Evolutionary conservation across 2,888 invertebrate species (phyloP).

Genomic region (Ophioninae sp.): DNA sequence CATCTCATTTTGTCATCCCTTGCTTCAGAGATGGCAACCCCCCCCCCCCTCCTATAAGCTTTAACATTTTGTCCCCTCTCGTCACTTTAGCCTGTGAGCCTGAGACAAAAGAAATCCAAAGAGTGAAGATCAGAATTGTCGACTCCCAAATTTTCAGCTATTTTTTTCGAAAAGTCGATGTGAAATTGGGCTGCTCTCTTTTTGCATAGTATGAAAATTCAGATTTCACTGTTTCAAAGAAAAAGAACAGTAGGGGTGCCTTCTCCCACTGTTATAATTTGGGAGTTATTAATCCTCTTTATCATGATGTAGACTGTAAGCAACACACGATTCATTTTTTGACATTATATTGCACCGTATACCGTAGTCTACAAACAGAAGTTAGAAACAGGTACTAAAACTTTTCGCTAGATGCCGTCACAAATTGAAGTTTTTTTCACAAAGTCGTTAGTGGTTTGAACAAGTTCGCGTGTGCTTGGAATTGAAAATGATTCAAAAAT

Average conservation of each 20-base stretch:
- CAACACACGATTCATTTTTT: too few relatives aligned
- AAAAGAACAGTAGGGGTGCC: not conserved
- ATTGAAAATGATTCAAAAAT: too few relatives aligned
- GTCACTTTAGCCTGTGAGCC: slow-evolving; percentile 51
- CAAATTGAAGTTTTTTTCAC: too few relatives aligned
- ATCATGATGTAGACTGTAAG: too few relatives aligned
- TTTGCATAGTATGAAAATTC: not conserved
- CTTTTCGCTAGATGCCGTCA: too few relatives aligned
- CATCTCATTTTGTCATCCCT: slow-evolving; percentile 59
- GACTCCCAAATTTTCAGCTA: slow-evolving; percentile 19
- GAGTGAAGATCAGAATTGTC: slow-evolving; percentile 26
- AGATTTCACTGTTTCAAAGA: not conserved
- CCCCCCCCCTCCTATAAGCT: slow-evolving; percentile 40
- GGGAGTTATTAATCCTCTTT: not conserved
- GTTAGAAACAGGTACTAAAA: too few relatives aligned
- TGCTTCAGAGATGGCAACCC: slow-evolving; percentile 63
- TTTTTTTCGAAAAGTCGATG: slow-evolving; percentile 9
- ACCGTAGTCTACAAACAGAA: too few relatives aligned
- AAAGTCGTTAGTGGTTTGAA: too few relatives aligned
- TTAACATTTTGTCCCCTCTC: slow-evolving; percentile 38
- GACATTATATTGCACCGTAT: too few relatives aligned
- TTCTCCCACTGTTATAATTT: not conserved
- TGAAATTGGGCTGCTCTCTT: slow-evolving; percentile 23
- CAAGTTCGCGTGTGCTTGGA: too few relatives aligned
- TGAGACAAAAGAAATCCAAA: slow-evolving; percentile 63